phyloP scores from a whole-genome alignment of 53 echinoderm and acorn worm species.

The Echinometra lucunter region DNA sequence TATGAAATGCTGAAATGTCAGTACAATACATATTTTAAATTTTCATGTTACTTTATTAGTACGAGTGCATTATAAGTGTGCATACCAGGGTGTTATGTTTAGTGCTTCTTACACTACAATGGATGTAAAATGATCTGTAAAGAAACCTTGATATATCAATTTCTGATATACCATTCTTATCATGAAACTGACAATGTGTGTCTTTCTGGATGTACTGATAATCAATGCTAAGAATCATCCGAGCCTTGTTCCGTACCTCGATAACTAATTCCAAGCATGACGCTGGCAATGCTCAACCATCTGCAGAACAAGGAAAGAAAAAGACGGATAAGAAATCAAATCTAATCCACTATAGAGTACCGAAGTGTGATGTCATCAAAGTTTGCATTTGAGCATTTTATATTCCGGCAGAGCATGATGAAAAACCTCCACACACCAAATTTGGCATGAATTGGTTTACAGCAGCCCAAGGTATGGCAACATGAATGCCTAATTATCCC shows the following conservation, averaged over 20 bases:
- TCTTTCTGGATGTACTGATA: background rate
- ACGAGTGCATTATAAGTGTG: background rate
- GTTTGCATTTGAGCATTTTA: too few species aligned
- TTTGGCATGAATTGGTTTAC: too few species aligned
- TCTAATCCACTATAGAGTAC: too few species aligned
- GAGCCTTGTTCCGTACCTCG: background rate
- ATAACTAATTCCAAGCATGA: slow-evolving; percentile 62
- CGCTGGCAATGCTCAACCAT: slow-evolving; percentile 76
- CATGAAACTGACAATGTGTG: background rate
- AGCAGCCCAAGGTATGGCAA: too few species aligned
- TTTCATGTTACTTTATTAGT: background rate
- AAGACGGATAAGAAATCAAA: background rate
- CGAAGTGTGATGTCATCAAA: too few species aligned
- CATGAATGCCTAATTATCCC: too few species aligned
- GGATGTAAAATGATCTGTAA: background rate
- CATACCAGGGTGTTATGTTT: background rate
- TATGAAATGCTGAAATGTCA: background rate
- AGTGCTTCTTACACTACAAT: background rate
- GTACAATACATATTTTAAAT: background rate
- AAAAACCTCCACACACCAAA: too few species aligned
- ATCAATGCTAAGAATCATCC: background rate
- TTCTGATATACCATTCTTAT: background rate
- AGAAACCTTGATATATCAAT: background rate
- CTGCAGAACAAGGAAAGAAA: slow-evolving; percentile 61
- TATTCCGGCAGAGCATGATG: too few species aligned